These are phyloP conservation scores for Cinclus cinclus DNA, from an alignment of 2,113 vertebrate species.

Conservation along the genomic window DNA sequence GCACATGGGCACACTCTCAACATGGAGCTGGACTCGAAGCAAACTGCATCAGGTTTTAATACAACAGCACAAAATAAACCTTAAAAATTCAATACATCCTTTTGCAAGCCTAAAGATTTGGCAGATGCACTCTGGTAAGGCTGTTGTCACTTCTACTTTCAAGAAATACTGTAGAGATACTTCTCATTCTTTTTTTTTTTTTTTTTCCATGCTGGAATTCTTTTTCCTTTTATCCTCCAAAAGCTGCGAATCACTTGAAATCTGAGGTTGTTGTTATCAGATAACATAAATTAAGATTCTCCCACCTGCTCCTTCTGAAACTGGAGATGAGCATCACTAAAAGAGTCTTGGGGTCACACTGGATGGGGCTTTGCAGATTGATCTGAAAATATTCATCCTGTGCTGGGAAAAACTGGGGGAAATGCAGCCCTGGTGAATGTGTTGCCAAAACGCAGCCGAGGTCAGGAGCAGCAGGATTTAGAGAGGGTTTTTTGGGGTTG, in stretches of 20 bases:
- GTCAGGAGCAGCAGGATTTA: not conserved
- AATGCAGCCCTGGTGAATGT: not conserved
- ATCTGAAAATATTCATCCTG: not conserved
- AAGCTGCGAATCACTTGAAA: constrained; percentile 5
- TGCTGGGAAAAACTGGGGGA: not conserved
- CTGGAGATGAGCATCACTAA: not conserved
- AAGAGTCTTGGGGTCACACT: not conserved
- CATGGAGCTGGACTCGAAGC: not conserved
- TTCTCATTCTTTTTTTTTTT: not conserved
- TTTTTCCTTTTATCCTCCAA: not conserved
- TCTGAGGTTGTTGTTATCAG: not conserved
- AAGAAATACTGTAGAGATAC: not conserved
- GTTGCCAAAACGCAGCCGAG: not conserved
- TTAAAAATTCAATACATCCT: not conserved
- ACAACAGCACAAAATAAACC: not conserved
- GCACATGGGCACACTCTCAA: not conserved
- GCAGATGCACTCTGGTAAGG: not conserved
- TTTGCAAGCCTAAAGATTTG: not conserved
- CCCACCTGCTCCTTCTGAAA: not conserved
- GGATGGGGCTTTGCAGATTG: not conserved
- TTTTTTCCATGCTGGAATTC: not conserved
- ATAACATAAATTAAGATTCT: not conserved
- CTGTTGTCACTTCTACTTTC: not conserved
- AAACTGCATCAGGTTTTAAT: not conserved
- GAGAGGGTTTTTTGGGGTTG: not conserved